Percentiles rank a stretch among this genome's conserved stretches.
Evolutionary conservation across 2,113 vertebrate genomes (phyloP).

Genomic region (Rhinolophus sinicus): DNA sequence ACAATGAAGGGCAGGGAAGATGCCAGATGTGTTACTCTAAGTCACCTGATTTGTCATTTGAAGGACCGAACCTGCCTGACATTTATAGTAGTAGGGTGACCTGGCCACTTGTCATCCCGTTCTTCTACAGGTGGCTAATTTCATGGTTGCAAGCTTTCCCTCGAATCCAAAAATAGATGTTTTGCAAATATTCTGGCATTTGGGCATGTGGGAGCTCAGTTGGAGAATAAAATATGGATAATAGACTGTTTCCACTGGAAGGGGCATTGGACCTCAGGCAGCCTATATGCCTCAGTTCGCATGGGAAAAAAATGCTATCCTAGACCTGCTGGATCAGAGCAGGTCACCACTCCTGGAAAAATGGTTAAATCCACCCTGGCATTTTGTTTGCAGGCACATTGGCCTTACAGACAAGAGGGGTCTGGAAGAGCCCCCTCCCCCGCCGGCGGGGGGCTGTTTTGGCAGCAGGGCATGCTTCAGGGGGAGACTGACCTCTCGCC

Average conservation of each 20-base stretch:
- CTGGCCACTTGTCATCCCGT: neutral
- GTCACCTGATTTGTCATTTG: neutral
- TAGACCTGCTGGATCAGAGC: neutral
- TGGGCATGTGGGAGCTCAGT: neutral
- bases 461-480: neutral
- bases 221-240: neutral
- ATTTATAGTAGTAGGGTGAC: neutral
- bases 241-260: neutral
- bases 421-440: neutral
- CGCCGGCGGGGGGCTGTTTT: neutral
- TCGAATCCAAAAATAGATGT: neutral
- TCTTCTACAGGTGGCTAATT: neutral
- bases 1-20: neutral
- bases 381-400: neutral
- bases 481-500: neutral
- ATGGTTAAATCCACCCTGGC: neutral
- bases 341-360: neutral
- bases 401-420: neutral
- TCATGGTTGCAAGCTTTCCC: neutral
- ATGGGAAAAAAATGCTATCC: neutral
- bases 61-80: neutral
- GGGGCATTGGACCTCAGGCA: neutral
- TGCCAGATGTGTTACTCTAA: neutral
- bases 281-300: neutral
- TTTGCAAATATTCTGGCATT: neutral